Percentiles rank a stretch among this genome's conserved stretches.
Evolutionary conservation across 1,140 invertebrate species (phyloP).

Genomic region (Zelostemma sp.): DNA sequence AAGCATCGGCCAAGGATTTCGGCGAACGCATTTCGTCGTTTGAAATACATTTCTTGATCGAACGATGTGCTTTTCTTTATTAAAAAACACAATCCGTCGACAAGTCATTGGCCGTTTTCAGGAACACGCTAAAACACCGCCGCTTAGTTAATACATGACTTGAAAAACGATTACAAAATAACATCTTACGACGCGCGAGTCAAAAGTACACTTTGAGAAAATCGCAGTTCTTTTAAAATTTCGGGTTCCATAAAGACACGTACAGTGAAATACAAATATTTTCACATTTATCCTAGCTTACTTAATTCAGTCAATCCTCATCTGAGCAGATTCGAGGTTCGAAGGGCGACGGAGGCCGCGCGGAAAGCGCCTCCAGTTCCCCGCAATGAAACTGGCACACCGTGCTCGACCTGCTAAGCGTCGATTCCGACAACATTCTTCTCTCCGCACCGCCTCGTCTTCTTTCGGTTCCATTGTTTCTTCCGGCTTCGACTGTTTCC

Average conservation of each 20-base stretch:
- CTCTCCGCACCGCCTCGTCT: conserved; percentile 48
- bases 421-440: conserved; percentile 61
- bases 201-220: too few species aligned
- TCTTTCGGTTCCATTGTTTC: conserved; percentile 18
- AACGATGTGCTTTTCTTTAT: neutral
- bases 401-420: conserved; percentile 62
- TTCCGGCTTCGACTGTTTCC: conserved; percentile 30
- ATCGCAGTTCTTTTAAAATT: too few species aligned
- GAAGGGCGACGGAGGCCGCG: conserved; percentile 49
- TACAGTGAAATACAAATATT: too few species aligned
- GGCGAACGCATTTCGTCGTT: conserved; percentile 65
- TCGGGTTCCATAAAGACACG: too few species aligned
- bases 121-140: neutral
- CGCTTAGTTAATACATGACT: neutral
- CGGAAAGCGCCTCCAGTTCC: conserved; percentile 58
- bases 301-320: too few species aligned
- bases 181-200: too few species aligned
- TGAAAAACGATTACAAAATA: too few species aligned
- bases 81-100: neutral
- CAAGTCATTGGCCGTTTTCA: neutral
- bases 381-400: conserved; percentile 63
- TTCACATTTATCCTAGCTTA: too few species aligned
- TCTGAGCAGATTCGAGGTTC: too few species aligned
- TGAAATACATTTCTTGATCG: conserved; percentile 34
- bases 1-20: conserved; percentile 67